Base-by-base conservation (phyloP, 2,797 vertebrate genomes). In the Argya squamiceps region DNA sequence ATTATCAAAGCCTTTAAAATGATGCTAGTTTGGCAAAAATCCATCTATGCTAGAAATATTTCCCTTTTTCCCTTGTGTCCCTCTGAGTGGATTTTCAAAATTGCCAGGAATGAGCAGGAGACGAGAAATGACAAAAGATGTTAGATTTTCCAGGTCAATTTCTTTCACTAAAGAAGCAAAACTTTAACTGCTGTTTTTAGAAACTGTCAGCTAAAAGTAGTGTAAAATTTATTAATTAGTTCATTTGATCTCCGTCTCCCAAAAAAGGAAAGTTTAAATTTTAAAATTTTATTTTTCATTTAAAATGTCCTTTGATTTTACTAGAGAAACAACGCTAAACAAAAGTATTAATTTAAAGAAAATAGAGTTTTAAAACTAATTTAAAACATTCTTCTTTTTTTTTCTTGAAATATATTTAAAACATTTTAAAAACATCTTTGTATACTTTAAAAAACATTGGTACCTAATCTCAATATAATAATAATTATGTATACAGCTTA, bases 291-390 rank as follows among this genome's bases (percentile, higher is more conserved):
- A 4, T 62, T 55, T 90, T 77, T 27, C 0, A 20, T 84, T 56
- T 56, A 36, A 68, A 34, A 11, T 17, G 1, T 32, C 29, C 5
- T 55, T 76, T 75, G 19, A 47, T 74, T 74, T 75, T 75, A 59
- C 44, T 56, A 73, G 26, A 55, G 8, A 82, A 41, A 20, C 11
- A 81, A 75, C 36, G 4, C 4, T 41, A 29, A 67, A 34, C 1
- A 68, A 71, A 76, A 39, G 11, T 55, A 41, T 23, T 43, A n/a
- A 7, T 68, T 76, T 67, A 20, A 37, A 78, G 10, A 50, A 64
- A 75, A 71, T 5, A 0, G 2, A 0, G 2, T 43, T 14, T 55
- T 63, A 49, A 63, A 78, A 71, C 34, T 14, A 0, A 34, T 71
- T 71, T 1, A 41, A 79, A 58, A 5, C 1, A 12, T 32, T 41